Evolutionary conservation across 2,888 invertebrate genomes (phyloP), one percentile per base, ranked within the genome.

Genomic region (Fragum fragum): DNA sequence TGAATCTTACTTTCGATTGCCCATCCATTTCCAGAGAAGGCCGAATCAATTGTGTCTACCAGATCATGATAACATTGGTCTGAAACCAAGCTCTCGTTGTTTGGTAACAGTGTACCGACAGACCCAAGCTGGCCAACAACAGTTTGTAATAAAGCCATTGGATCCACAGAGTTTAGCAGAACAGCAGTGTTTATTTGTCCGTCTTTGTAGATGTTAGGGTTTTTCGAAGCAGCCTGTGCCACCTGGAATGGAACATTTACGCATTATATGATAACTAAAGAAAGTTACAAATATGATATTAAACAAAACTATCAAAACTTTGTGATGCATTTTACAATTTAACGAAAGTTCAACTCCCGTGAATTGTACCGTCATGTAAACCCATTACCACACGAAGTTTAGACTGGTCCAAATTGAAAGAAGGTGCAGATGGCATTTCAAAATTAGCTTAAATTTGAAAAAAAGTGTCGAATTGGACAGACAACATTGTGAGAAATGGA

Each of bases 1-100:
- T n/a, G n/a, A n/a, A 11, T 63, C 79, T 80, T 52, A 85, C 85
- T 85, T 26, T 80, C 71, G 3, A 85, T 69, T 1, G 85, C 85
- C 85, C 83, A 83, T 18, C 28, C 42, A n/a, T 83, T 81, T 5
- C 42, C 21, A 0, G 74, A 59, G 7, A 79, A 55, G 14, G 77
- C 55, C 5, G 72, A 52, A 23, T 82, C 81, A 9, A 85, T 14
- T 5, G 77, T 74, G 53, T 74, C 79, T 16, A 77, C 59, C 16
- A 81, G 16, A 72, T 85, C 85, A 23, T 47, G 21, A 66, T 61
- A 77, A 63, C 85, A 85, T 6, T 47, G 73, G 7, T 63, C 52
- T 21, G 61, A 53, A 1, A 84, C 73, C 14, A 63, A 26, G 0
- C 70, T 79, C 5, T n/a, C 32, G 32, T 71, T 36, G 21, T 39